Evolutionary conservation across 2,797 vertebrate species (phyloP), one percentile per base, ranked within the genome.

Genomic region (Arctocebus calabarensis): DNA sequence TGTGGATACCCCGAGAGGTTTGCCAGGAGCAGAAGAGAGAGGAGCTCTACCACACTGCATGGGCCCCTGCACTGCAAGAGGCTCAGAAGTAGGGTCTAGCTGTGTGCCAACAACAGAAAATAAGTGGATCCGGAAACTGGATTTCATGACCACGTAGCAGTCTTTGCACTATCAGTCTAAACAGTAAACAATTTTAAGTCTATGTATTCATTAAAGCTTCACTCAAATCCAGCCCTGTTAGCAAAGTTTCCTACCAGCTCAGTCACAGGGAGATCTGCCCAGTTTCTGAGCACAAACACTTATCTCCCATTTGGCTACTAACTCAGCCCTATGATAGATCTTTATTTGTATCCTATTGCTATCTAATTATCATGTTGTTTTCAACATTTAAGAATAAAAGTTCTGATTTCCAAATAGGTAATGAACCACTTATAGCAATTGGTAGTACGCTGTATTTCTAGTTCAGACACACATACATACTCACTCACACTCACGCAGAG

Each of bases 71-170:
- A 91, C 45, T 62, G 29, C n/a, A 62, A 70, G 12, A 86, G 7
- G 9, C 27, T 86, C 66, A 77, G 68, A 81, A 88, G 71, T 34
- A 74, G 11, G 23, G 27, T 77, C 10, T 32, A 74, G 4, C 34
- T 71, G 14, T 79, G 64, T 27, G 37, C 14, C 34, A 40, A 79
- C 29, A 27, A 62, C 9, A 48, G 9, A n/a, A 40, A 95, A 40
- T 84, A 40, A 88, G 32, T 32, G 43, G 32, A 34, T 79, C 61
- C 66, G 70, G 13, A 71, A 91, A 59, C 14, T 32, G 6, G 17
- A 78, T 89, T 81, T 95, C 84, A 94, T 75, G 59, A 95, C 55
- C 20, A 86, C 45, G 55, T 45, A 70, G 25, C 25, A 45, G 77
- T 74, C 52, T 82, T 84, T 71, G 45, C 73, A 37, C 74, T 7